phyloP scores from a whole-genome alignment of 2,113 vertebrate species.

The Sterrhoptilus dennistouni region DNA sequence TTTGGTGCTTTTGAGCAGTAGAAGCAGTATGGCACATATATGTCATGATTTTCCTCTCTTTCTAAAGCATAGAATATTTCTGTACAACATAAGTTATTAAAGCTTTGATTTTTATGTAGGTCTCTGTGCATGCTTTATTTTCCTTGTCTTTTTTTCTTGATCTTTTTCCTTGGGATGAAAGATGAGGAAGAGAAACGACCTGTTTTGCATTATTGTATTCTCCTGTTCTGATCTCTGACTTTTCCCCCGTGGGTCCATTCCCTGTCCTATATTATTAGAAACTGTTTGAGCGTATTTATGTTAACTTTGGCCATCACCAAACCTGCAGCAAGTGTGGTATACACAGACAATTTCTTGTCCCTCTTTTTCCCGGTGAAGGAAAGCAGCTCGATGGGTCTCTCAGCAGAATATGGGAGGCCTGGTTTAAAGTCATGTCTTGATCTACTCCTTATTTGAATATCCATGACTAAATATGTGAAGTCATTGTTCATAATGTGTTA shows the following conservation, averaged over 20 bases:
- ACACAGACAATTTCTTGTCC: neutral
- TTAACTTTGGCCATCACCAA: neutral
- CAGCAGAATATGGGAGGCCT: neutral
- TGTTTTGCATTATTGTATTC: neutral
- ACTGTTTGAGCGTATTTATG: neutral
- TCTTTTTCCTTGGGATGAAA: neutral
- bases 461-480: neutral
- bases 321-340: neutral
- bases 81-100: neutral
- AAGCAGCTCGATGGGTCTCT: neutral
- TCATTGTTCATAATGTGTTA: neutral
- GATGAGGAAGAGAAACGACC: neutral
- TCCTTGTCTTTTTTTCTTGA: neutral
- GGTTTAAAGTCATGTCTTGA: neutral
- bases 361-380: neutral
- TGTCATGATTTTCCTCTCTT: neutral
- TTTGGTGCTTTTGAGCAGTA: neutral
- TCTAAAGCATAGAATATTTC: neutral
- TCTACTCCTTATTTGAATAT: neutral
- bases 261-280: neutral
- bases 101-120: neutral
- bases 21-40: neutral
- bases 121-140: neutral
- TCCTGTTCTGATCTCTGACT: neutral
- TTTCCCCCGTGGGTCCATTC: neutral